A percentile compares a stretch with the other conserved stretches of the same genome.
Conservation (phyloP, 2,888 invertebrate genomes). For the Oscheius sp. region DNA sequence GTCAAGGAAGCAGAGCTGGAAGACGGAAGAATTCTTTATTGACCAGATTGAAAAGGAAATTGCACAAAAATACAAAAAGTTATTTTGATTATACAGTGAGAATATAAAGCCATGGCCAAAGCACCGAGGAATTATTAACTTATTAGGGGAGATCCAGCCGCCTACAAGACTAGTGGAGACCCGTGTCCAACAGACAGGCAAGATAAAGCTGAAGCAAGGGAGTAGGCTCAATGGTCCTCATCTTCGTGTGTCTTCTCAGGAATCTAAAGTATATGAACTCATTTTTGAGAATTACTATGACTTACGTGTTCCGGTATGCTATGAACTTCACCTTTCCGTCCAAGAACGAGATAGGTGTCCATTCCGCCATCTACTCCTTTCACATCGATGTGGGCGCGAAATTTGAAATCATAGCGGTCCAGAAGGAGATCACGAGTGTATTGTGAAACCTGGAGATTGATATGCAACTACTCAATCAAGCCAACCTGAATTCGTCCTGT, state of each 20-base stretch:
- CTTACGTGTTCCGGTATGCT: conserved; percentile 16
- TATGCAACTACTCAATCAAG: not conserved
- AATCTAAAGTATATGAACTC: not conserved
- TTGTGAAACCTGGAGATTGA: conserved; percentile 63
- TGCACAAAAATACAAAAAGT: too few species aligned
- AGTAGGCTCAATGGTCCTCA: not conserved
- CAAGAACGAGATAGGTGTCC: conserved; percentile 72
- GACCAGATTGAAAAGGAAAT: too few species aligned
- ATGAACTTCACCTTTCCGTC: conserved; percentile 50
- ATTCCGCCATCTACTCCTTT: conserved; percentile 82
- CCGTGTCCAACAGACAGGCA: conserved; percentile 19
- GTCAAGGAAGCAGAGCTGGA: not conserved
- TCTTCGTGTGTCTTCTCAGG: conserved; percentile 6
- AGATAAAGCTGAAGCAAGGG: not conserved
- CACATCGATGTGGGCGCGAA: conserved; percentile 91
- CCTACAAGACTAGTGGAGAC: conserved; percentile 14
- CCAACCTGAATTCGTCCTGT: conserved; percentile 81
- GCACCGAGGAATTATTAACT: conserved; percentile 1
- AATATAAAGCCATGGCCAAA: conserved; percentile 18
- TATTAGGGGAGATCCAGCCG: conserved; percentile 19
- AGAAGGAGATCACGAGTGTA: conserved; percentile 77
- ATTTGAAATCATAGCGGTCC: conserved; percentile 86
- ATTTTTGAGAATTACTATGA: not conserved
- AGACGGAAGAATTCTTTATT: not conserved
- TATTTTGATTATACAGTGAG: conserved; percentile 3